Percentiles rank a stretch among this genome's conserved stretches.
phyloP scores from a whole-genome alignment of 2,113 vertebrate genomes.

The Oriolus oriolus region DNA sequence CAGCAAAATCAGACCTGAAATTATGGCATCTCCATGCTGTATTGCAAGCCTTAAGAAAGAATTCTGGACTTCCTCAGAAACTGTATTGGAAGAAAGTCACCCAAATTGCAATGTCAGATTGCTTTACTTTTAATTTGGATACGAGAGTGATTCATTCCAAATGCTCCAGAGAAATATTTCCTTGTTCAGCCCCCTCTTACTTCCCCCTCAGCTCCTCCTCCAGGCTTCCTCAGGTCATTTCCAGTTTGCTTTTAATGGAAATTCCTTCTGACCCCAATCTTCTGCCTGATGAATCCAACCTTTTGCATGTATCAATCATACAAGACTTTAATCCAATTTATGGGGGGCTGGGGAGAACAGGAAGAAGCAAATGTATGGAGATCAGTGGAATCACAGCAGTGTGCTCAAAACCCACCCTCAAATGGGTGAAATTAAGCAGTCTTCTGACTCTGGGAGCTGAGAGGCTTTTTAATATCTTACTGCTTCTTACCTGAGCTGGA shows the following conservation, averaged over 20 bases:
- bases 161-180: not conserved
- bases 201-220: not conserved
- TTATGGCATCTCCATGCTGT: not conserved
- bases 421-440: not conserved
- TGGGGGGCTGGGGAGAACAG: not conserved
- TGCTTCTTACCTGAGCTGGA: not conserved
- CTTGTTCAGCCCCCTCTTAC: not conserved
- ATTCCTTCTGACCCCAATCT: conserved; percentile 31
- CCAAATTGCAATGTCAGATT: not conserved
- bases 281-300: not conserved
- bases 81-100: not conserved
- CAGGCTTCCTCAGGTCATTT: conserved; percentile 3
- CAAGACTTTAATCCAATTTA: conserved; percentile 7
- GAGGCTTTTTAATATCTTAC: not conserved
- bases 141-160: not conserved
- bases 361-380: not conserved
- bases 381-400: not conserved
- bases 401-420: not conserved
- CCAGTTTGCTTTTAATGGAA: conserved; percentile 26
- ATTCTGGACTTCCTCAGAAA: not conserved
- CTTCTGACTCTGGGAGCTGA: not conserved
- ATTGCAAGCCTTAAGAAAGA: not conserved
- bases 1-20: not conserved
- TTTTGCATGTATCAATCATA: not conserved
- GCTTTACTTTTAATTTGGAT: not conserved